Evolutionary conservation across 1,140 invertebrate genomes (phyloP).

Genomic region (Drosophila micromelanica): DNA sequence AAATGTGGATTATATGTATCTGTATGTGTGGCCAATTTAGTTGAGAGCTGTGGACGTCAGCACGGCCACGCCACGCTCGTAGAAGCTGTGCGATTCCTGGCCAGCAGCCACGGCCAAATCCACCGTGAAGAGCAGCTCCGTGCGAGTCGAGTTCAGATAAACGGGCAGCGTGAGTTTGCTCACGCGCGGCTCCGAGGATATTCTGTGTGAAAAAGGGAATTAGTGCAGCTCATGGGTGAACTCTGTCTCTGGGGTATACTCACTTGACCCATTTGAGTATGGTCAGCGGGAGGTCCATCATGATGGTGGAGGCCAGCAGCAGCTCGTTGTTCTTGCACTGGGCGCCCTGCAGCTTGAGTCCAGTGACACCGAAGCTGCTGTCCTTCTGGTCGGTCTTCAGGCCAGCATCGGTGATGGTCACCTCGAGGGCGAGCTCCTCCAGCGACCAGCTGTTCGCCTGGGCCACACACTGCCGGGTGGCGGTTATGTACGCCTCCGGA

Average conservation of each 20-base stretch:
- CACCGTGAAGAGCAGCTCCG: slow-evolving; percentile 97
- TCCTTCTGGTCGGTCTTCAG: slow-evolving; percentile 86
- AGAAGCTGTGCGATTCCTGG: slow-evolving; percentile 96
- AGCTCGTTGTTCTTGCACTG: slow-evolving; percentile 96
- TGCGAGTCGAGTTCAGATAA: slow-evolving; percentile 97
- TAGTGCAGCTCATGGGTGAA: not conserved
- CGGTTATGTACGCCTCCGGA: slow-evolving; percentile 99
- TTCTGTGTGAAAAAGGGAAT: slow-evolving; percentile 62
- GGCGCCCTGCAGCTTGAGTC: slow-evolving; percentile 97
- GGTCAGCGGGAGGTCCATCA: slow-evolving; percentile 95
- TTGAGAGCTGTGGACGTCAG: slow-evolving; percentile 95
- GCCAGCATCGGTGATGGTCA: slow-evolving; percentile 88
- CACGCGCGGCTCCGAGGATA: slow-evolving; percentile 86
- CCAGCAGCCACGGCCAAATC: slow-evolving; percentile 95
- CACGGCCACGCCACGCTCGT: slow-evolving; percentile 98
- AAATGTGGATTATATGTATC: too few relatives aligned
- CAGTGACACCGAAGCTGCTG: slow-evolving; percentile 93
- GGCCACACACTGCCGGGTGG: slow-evolving; percentile 98
- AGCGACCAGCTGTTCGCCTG: slow-evolving; percentile 97
- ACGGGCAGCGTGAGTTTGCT: slow-evolving; percentile 95
- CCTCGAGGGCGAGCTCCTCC: slow-evolving; percentile 96
- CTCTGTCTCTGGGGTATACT: slow-evolving; percentile 37
- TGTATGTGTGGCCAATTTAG: slow-evolving; percentile 85
- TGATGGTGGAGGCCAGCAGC: slow-evolving; percentile 96
- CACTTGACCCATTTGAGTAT: slow-evolving; percentile 94